A percentile compares a stretch with the other conserved stretches of the same genome.
Conservation (phyloP, 2,888 invertebrate species). For the Agapetus fuscipes region DNA sequence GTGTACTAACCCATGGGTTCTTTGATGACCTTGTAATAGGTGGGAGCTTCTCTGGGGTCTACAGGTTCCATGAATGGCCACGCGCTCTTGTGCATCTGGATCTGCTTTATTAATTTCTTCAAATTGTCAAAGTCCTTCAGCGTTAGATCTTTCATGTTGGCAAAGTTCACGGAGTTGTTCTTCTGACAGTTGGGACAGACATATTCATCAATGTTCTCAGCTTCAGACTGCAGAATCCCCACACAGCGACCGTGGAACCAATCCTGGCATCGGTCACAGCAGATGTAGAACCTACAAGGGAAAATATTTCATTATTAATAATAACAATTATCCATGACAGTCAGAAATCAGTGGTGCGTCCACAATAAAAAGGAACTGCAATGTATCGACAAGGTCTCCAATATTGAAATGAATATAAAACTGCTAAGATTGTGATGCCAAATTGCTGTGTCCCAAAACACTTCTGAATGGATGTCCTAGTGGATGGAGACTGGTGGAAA, state of each 20-base stretch:
- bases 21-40: conserved; percentile 92
- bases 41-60: conserved; percentile 90
- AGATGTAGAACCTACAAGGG: conserved; percentile 98
- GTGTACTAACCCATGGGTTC: conserved; percentile 82
- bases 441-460: too few relatives aligned
- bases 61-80: conserved; percentile 99
- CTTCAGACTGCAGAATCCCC: conserved; percentile 87
- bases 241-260: conserved; percentile 99
- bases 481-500: too few relatives aligned
- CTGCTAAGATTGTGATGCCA: too few relatives aligned
- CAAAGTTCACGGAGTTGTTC: conserved; percentile 79
- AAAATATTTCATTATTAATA: too few relatives aligned
- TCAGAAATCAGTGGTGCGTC: too few relatives aligned
- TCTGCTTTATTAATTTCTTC: conserved; percentile 78
- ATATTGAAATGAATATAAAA: too few relatives aligned
- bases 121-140: conserved; percentile 73
- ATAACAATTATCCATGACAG: too few relatives aligned
- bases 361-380: too few relatives aligned
- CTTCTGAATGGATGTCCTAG: too few relatives aligned
- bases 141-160: conserved; percentile 79
- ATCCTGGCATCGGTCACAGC: conserved; percentile 97
- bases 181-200: conserved; percentile 93
- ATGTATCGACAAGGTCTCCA: too few relatives aligned
- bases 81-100: conserved; percentile 89
- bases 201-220: conserved; percentile 92